These are phyloP conservation scores for Ailuropoda melanoleuca DNA, from an alignment of 2,113 vertebrate species.

Conservation along the genomic window DNA sequence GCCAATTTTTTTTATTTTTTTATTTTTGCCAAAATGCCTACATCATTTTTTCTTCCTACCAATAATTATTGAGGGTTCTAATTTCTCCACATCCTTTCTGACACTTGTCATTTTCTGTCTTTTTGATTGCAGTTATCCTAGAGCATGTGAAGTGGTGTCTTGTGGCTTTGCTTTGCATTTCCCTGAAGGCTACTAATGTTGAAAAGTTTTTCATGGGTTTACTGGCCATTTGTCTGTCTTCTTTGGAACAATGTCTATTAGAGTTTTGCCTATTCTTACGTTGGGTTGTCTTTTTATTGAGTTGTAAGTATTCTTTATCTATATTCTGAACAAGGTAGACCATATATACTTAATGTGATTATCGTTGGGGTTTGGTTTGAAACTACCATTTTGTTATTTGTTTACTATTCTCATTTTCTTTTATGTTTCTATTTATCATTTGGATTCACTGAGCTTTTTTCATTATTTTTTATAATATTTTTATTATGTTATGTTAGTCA, in stretches of 20 bases:
- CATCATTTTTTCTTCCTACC: background rate
- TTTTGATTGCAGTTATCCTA: background rate
- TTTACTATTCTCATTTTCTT: background rate
- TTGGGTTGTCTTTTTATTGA: background rate
- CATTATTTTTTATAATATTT: slow-evolving; percentile 72
- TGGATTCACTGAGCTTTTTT: background rate
- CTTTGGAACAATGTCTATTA: background rate
- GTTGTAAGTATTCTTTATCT: background rate
- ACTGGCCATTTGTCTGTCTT: background rate
- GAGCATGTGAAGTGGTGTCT: background rate
- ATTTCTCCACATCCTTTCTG: background rate
- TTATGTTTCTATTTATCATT: background rate
- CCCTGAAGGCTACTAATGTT: background rate
- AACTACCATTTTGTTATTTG: background rate
- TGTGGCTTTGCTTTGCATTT: background rate
- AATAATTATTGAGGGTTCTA: background rate
- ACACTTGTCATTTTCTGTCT: background rate
- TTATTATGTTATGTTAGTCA: too few species aligned
- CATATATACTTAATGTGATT: background rate
- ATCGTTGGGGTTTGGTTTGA: background rate
- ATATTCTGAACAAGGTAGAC: background rate
- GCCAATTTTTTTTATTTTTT: background rate
- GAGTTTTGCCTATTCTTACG: background rate
- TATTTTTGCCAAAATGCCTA: background rate
- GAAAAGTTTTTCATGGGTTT: background rate